Conservation (phyloP, 2,113 vertebrate species). For the Vanacampus margaritifer region DNA sequence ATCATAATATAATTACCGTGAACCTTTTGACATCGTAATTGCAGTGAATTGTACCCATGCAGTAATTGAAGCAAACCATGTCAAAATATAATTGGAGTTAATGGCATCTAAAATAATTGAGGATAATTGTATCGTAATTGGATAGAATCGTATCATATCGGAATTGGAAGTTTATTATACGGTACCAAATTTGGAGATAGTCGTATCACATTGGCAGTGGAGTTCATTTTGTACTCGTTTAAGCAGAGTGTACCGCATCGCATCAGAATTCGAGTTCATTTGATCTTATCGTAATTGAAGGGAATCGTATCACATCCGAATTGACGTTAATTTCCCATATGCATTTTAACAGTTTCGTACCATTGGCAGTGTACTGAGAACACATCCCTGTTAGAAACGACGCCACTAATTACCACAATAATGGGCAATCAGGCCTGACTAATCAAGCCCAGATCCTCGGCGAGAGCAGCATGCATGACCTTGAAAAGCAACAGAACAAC, state of each 20-base stretch:
- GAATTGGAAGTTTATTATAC: too few relatives aligned
- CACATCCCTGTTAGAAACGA: background rate
- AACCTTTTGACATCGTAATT: too few relatives aligned
- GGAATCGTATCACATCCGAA: background rate
- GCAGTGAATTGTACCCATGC: too few relatives aligned
- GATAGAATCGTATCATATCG: too few relatives aligned
- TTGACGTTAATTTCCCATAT: background rate
- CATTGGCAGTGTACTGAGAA: background rate
- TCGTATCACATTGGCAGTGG: too few relatives aligned
- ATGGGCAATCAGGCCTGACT: background rate
- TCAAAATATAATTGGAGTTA: too few relatives aligned
- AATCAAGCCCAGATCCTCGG: slow-evolving; percentile 3
- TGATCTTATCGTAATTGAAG: background rate
- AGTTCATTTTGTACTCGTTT: too few relatives aligned
- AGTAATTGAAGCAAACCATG: background rate
- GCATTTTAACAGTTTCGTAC: background rate
- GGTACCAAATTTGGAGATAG: too few relatives aligned
- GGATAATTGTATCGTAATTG: too few relatives aligned
- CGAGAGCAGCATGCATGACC: background rate
- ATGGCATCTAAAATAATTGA: too few relatives aligned
- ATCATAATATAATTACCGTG: too few relatives aligned
- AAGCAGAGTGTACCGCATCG: background rate
- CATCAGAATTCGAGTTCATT: background rate
- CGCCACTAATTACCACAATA: background rate
- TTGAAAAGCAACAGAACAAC: background rate